Base-by-base conservation (phyloP, 2,113 vertebrate genomes). In the Passer montanus region DNA sequence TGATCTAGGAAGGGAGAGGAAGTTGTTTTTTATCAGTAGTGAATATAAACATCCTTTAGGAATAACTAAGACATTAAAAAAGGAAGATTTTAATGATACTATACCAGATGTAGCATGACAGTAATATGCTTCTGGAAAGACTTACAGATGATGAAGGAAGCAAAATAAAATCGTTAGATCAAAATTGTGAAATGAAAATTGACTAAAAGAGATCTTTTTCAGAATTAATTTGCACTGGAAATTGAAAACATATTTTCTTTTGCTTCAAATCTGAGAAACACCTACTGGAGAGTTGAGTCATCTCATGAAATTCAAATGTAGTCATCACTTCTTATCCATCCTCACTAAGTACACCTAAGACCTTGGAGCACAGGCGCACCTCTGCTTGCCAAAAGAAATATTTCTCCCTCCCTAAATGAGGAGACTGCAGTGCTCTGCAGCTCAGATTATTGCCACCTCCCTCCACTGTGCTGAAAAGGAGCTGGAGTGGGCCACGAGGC, bases 271-370 rank as follows among this genome's bases (percentile, higher is more conserved):
- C 52, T 43, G 52, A 87, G 50, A 89, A 89, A 79, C 39, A 43
- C 13, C 66, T 84, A 91, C 35, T 16, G 44, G 74, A 93, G 91
- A 91, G 56, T 14, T 1, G 13, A 95, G 52, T 31, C 49, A 84
- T 78, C 87, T 95, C 66, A 94, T 94, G 89, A 95, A 94, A 93
- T 94, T 92, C 69, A 95, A 89, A 93, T 91, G n/a, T 64, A 91
- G 58, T 66, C 70, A 82, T 84, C 84, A 46, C 90, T 84, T 84
- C 62, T 91, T 79, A 90, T 56, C 49, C 66, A 30, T 78, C 73
- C 74, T 72, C 49, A 24, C 74, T 69, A 93, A 85, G 77, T 59
- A 68, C 74, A 37, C 66, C 56, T 86, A 91, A 84, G 84, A 87
- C 91, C 70, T 87, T 68, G 77, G 69, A 95, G 66, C 69, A 90